Evolutionary conservation across 2,888 invertebrate species (phyloP).

Genomic region (Nemoura dubitans): DNA sequence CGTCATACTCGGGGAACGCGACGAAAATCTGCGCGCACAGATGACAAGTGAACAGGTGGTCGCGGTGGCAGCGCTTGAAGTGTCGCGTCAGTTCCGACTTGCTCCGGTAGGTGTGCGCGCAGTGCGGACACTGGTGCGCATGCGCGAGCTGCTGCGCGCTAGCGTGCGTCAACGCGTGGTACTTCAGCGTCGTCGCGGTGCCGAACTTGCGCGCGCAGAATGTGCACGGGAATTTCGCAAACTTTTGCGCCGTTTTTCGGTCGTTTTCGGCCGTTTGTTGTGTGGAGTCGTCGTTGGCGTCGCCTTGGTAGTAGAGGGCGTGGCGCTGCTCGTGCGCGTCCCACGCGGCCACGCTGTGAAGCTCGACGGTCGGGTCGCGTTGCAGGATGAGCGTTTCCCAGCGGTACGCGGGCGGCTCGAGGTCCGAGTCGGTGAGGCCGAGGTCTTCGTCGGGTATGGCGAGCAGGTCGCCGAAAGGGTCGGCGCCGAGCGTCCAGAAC

Average conservation of each 20-base stretch:
- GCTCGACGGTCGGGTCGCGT: too few relatives aligned
- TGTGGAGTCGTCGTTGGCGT: too few relatives aligned
- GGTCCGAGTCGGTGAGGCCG: not conserved
- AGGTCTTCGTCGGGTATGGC: not conserved
- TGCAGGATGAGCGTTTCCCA: too few relatives aligned
- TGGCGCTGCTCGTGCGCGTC: too few relatives aligned
- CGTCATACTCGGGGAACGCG: not conserved
- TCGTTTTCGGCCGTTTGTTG: too few relatives aligned
- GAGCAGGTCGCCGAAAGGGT: not conserved
- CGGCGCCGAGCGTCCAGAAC: not conserved
- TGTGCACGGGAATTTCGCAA: not conserved
- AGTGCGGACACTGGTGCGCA: not conserved
- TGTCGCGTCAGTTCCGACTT: not conserved
- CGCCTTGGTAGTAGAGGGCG: too few relatives aligned
- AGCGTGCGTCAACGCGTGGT: not conserved
- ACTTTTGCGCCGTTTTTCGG: not conserved
- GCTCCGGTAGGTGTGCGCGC: not conserved
- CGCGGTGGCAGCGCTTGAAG: not conserved
- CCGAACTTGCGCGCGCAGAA: not conserved
- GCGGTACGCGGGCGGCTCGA: too few relatives aligned
- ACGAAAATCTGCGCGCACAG: slow-evolving; percentile 10
- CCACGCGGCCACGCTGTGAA: too few relatives aligned
- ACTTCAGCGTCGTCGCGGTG: not conserved
- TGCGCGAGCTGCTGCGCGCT: not conserved
- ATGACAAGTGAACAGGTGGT: not conserved